Percentiles rank a stretch among this genome's conserved stretches.
Conservation (phyloP, 2,797 vertebrate genomes). For the Chloroceryle amazona region DNA sequence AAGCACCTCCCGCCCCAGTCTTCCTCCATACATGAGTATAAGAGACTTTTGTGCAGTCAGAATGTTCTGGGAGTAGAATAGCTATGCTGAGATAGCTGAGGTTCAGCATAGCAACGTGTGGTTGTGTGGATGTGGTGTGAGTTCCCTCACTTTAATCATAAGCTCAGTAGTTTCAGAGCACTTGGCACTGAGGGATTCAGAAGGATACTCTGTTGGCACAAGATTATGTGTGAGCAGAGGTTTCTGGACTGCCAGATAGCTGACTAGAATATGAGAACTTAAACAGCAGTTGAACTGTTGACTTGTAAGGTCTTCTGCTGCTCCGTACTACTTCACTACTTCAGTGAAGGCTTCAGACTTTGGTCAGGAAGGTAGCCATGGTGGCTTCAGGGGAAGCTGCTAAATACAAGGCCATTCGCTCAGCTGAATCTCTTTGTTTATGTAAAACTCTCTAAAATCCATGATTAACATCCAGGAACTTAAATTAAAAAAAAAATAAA, state of each 20-base stretch:
- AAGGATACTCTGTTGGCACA: background rate
- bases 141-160: background rate
- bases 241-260: background rate
- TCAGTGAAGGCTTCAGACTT: background rate
- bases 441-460: background rate
- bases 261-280: background rate
- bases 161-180: background rate
- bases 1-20: background rate
- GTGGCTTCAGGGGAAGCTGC: background rate
- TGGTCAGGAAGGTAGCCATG: background rate
- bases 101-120: background rate
- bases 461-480: background rate
- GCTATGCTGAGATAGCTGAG: background rate
- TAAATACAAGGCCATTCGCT: background rate
- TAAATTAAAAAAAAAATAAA: background rate
- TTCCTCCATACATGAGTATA: background rate
- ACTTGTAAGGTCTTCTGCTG: background rate
- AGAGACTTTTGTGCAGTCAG: background rate
- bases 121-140: background rate
- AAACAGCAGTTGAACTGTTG: background rate
- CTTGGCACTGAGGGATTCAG: background rate
- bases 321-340: background rate
- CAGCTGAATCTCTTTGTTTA: background rate
- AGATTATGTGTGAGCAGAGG: rapidly evolving
- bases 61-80: background rate